Evolutionary conservation across 2,888 invertebrate genomes (phyloP).

Genomic region (Dolomedes plantarius): DNA sequence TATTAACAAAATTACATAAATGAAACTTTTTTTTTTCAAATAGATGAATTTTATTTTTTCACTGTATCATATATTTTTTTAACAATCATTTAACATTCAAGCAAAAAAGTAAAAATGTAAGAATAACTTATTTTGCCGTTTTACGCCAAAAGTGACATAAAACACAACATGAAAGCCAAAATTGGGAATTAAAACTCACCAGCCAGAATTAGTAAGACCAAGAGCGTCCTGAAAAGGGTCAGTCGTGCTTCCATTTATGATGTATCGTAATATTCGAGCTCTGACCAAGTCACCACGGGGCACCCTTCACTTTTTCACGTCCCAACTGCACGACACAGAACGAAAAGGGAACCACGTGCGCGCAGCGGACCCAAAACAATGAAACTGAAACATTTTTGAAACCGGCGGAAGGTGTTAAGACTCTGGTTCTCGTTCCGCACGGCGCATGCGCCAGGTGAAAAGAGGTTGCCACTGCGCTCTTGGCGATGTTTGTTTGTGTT

Average conservation of each 20-base stretch:
- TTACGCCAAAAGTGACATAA: no score
- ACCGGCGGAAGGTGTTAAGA: constrained; percentile 7
- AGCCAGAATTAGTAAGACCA: not conserved
- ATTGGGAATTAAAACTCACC: no score
- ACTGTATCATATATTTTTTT: no score
- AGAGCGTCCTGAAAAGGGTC: not conserved
- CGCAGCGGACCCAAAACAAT: not conserved
- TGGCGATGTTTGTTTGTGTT: not conserved
- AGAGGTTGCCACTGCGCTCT: not conserved
- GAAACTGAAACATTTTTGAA: constrained; percentile 25
- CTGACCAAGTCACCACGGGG: no score
- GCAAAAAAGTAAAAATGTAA: no score
- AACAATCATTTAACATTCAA: no score
- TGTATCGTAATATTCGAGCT: not conserved
- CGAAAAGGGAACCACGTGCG: constrained; percentile 10
- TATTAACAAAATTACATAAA: no score
- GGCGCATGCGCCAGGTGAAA: constrained; percentile 10
- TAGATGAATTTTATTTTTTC: no score
- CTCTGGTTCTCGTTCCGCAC: not conserved
- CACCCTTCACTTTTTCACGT: not conserved
- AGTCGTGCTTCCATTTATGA: not conserved
- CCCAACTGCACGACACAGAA: not conserved
- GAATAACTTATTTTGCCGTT: no score
- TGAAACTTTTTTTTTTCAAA: no score
- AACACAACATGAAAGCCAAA: no score